Conservation (phyloP, 2,113 vertebrate genomes). For the Arothron firmamentum region DNA sequence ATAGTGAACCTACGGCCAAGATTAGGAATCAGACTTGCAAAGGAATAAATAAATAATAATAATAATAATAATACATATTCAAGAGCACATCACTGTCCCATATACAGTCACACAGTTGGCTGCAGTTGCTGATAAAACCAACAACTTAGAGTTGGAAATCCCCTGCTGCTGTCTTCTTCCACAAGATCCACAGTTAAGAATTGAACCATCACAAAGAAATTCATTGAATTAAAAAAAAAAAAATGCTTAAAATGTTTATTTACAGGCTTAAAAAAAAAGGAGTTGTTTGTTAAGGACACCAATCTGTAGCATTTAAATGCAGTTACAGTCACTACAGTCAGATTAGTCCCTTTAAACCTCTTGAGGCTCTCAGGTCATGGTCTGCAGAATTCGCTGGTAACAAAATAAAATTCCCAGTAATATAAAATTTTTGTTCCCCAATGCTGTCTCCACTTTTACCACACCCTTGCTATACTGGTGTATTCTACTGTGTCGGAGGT, state of each 20-base stretch:
- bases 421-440: too few relatives aligned
- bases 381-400: too few relatives aligned
- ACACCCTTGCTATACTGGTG: too few relatives aligned
- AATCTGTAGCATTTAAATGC: slow-evolving; percentile 4
- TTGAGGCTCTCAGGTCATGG: too few relatives aligned
- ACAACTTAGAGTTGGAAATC: slow-evolving; percentile 31
- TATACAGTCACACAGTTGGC: slow-evolving; percentile 1
- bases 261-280: slow-evolving; percentile 52
- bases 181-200: not conserved
- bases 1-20: too few relatives aligned
- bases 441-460: too few relatives aligned
- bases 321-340: slow-evolving; percentile 3
- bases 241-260: slow-evolving; percentile 75
- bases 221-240: slow-evolving; percentile 2
- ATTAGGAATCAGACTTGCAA: not conserved
- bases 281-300: not conserved
- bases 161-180: slow-evolving; percentile 4
- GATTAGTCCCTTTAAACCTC: slow-evolving; percentile 6
- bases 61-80: too few relatives aligned
- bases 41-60: not conserved
- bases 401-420: too few relatives aligned
- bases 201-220: not conserved
- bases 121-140: slow-evolving; percentile 10
- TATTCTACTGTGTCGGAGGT: too few relatives aligned
- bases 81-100: not conserved